Conservation (phyloP, 1,140 invertebrate species). For the Heterodera carotae region DNA sequence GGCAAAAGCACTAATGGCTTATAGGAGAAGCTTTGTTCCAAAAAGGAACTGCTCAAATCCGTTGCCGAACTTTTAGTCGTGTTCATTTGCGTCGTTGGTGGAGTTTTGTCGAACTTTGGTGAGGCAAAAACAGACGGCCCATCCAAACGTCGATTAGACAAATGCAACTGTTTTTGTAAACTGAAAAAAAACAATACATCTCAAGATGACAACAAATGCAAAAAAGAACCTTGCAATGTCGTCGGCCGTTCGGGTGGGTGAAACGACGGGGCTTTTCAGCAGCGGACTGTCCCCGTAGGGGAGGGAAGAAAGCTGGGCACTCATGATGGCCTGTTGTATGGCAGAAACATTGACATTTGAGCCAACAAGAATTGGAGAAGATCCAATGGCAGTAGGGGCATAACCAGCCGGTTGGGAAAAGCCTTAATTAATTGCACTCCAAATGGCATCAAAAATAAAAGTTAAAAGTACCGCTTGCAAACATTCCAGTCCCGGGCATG, state of each 20-base stretch:
- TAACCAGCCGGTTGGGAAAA: not conserved
- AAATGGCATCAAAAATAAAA: constrained; percentile 8
- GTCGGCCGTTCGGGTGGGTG: constrained; percentile 30
- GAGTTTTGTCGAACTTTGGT: not conserved
- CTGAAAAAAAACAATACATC: constrained; percentile 23
- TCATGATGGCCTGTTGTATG: constrained; percentile 47
- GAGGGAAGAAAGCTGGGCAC: constrained; percentile 42
- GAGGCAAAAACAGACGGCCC: constrained; percentile 3
- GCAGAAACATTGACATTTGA: constrained; percentile 29
- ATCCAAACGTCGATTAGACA: constrained; percentile 10
- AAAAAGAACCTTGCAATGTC: constrained; percentile 24
- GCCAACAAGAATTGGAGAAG: constrained; percentile 31
- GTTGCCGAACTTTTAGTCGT: constrained; percentile 6
- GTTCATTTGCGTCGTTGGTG: constrained; percentile 1
- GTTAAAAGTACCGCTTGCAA: not conserved
- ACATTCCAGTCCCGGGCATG: not conserved
- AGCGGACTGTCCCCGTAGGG: constrained; percentile 48
- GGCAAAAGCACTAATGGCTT: constrained; percentile 31
- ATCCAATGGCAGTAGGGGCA: not conserved
- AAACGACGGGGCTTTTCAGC: constrained; percentile 22
- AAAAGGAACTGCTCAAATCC: constrained; percentile 23
- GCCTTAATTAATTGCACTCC: not conserved
- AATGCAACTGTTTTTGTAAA: constrained; percentile 25
- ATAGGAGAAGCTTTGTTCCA: constrained; percentile 21
- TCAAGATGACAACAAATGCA: constrained; percentile 1